phyloP scores from a whole-genome alignment of 1,140 invertebrate species.

The Ceratina calcarata region DNA sequence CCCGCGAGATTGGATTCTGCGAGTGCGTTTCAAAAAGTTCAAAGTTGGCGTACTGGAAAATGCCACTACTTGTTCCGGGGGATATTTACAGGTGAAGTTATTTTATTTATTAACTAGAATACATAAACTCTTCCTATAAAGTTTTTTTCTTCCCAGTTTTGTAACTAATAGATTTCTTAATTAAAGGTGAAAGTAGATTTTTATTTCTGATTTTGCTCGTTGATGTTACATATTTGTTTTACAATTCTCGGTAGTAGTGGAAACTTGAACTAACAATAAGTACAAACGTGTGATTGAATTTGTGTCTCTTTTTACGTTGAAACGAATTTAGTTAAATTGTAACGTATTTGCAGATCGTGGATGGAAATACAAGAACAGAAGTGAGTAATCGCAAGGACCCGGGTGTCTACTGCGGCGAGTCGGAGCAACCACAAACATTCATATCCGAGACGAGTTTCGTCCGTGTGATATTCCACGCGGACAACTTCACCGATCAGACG shows the following conservation, averaged over 20 bases:
- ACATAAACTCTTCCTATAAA: no score
- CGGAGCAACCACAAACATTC: conserved; percentile 95
- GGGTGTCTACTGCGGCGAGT: conserved; percentile 95
- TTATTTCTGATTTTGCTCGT: no score
- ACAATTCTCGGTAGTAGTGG: no score
- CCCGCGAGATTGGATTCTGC: conserved; percentile 92
- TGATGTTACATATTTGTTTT: no score
- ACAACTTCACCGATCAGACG: conserved; percentile 95
- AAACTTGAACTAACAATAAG: no score
- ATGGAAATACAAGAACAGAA: conserved; percentile 92
- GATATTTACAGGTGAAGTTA: conserved; percentile 89
- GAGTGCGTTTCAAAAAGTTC: conserved; percentile 94
- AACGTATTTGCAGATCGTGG: conserved; percentile 85
- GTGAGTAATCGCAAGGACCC: conserved; percentile 92
- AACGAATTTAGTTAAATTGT: no score
- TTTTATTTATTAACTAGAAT: no score
- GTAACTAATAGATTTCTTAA: no score
- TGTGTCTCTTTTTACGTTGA: no score
- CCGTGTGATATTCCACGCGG: conserved; percentile 92
- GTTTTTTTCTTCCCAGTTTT: no score
- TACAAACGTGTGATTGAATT: no score
- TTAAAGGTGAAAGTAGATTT: no score
- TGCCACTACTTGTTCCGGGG: conserved; percentile 91
- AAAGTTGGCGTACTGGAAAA: conserved; percentile 93
- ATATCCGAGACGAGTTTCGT: conserved; percentile 96